Percentiles rank a stretch among this genome's conserved stretches.
Evolutionary conservation across 2,113 vertebrate species (phyloP).

Genomic region (Rhizomys pruinosus): DNA sequence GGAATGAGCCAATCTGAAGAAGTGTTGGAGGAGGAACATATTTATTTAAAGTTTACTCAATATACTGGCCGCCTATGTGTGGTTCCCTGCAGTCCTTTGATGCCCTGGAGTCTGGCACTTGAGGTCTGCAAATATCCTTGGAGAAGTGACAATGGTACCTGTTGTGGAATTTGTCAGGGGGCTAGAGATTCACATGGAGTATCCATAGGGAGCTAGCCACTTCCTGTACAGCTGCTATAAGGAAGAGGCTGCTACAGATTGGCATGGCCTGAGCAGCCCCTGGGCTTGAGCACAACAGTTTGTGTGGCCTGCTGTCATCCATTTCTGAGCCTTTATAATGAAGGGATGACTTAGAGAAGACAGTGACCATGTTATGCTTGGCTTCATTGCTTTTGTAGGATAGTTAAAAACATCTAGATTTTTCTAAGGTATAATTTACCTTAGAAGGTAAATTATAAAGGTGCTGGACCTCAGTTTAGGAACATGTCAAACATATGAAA

Average conservation of each 20-base stretch:
- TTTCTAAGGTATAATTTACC: constrained; percentile 3
- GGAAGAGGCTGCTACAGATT: not conserved
- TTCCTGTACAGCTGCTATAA: not conserved
- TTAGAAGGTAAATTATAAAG: no score
- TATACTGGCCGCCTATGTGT: not conserved
- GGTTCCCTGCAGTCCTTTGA: not conserved
- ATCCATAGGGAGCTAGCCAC: no score
- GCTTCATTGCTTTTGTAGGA: not conserved
- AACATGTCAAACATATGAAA: not conserved
- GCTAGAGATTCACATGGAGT: not conserved
- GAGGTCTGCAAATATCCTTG: not conserved
- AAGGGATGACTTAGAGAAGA: not conserved
- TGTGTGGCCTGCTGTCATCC: not conserved
- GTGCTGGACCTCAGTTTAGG: not conserved
- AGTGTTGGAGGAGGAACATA: not conserved
- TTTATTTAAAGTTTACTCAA: not conserved
- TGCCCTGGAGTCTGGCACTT: not conserved
- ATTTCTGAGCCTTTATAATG: not conserved
- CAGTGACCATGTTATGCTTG: not conserved
- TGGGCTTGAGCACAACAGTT: no score
- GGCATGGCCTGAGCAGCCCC: not conserved
- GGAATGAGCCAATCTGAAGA: no score
- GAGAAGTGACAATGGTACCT: not conserved
- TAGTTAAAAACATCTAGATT: constrained; percentile 29
- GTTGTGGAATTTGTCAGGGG: no score